Evolutionary conservation across 2,113 vertebrate species (phyloP), one percentile per base, ranked within the genome.

Genomic region (Paramisgurnus dabryanus): DNA sequence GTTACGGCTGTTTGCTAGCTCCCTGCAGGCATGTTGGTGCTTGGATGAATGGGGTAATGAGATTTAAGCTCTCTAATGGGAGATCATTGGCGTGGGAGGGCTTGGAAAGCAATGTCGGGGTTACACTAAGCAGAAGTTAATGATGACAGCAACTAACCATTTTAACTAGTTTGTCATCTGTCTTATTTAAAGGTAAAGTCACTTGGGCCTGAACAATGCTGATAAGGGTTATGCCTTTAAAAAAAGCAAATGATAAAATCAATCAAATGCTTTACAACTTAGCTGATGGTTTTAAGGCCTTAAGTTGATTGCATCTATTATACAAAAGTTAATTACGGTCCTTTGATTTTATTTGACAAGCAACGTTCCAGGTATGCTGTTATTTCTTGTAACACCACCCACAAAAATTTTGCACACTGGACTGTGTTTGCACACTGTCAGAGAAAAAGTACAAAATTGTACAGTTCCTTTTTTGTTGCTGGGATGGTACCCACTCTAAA

Each of bases 31-130:
- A 69, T 82, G 83, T 82, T 83, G 55, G 47, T 81, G 71, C 70
- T 66, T 39, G 84, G 80, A 77, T 89, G 89, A 89, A 88, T 76
- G 73, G 78, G 88, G 85, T 83, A 89, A 91, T 79, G 71, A 85
- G 74, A 82, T 83, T 87, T 84, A 81, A 90, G 87, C 67, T 85
- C 83, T 86, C 76, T 78, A 88, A 88, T 88, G 86, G 85, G 85
- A 87, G 77, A 80, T 88, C 84, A 87, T 87, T 87, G 60, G 84
- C 84, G 83, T 85, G 84, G 86, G 81, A 82, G 83, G 87, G 49
- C n/a, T 72, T 64, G 50, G 41, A 76, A 4, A 81, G 41, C 34
- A 66, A 60, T 71, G 76, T 73, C 82, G 79, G 82, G 72, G 41
- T 81, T 68, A 76, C 57, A 74, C 85, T 82, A 75, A 80, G 40